phyloP scores from a whole-genome alignment of 2,888 invertebrate species.

The Micropterix aruncella region DNA sequence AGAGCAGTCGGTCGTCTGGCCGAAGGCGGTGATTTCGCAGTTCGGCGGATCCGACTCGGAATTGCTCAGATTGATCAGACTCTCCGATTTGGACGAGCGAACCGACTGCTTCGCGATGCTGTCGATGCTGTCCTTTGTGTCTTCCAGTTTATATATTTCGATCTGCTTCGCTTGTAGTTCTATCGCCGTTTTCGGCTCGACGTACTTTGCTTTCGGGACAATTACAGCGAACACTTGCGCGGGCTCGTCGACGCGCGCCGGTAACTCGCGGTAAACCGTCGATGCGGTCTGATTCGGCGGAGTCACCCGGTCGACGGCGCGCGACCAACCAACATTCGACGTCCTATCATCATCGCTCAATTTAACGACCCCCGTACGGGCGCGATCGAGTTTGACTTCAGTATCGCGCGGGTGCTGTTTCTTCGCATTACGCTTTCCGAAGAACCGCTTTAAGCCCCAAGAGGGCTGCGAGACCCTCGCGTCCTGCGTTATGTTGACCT shows the following conservation, averaged over 20 bases:
- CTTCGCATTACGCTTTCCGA: slow-evolving; percentile 25
- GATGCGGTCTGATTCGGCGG: slow-evolving; percentile 34
- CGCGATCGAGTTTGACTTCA: slow-evolving; percentile 36
- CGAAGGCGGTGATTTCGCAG: slow-evolving; percentile 15
- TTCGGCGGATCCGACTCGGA: slow-evolving; percentile 23
- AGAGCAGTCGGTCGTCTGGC: slow-evolving; percentile 29
- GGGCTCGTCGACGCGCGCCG: slow-evolving; percentile 20
- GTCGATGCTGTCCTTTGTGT: slow-evolving; percentile 20
- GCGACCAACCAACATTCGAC: not conserved
- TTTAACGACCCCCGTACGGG: slow-evolving; percentile 7
- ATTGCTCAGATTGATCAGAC: slow-evolving; percentile 17
- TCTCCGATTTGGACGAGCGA: slow-evolving; percentile 24
- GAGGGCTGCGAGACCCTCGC: slow-evolving; percentile 25
- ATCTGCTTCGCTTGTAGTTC: slow-evolving; percentile 20
- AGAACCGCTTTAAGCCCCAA: slow-evolving; percentile 30
- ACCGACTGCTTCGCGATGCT: slow-evolving; percentile 25
- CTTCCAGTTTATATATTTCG: not conserved
- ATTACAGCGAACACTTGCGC: slow-evolving; percentile 35
- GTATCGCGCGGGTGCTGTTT: slow-evolving; percentile 28
- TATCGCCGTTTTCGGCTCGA: slow-evolving; percentile 14
- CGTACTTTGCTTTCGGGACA: slow-evolving; percentile 28
- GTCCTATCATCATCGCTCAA: slow-evolving; percentile 2
- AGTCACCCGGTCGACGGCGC: slow-evolving; percentile 21
- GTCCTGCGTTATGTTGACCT: slow-evolving; percentile 29
- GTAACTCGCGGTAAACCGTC: slow-evolving; percentile 29